phyloP scores from a whole-genome alignment of 2,888 invertebrate genomes.

The Lasioglossum morio region DNA sequence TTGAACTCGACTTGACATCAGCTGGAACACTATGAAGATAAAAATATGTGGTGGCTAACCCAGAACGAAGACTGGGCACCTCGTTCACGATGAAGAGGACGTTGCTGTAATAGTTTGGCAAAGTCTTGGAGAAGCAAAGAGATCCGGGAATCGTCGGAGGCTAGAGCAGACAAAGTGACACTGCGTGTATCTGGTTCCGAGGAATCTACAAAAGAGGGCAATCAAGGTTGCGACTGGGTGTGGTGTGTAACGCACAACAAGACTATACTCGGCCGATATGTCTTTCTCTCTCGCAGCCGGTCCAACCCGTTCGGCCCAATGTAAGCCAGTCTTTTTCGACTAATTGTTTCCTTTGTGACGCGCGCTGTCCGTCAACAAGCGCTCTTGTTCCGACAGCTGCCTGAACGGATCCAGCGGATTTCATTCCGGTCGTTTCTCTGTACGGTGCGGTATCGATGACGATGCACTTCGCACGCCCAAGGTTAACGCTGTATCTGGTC shows the following conservation, averaged over 20 bases:
- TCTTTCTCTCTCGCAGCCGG: conserved; percentile 35
- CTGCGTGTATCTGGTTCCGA: conserved; percentile 71
- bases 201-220: conserved; percentile 73
- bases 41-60: too few species aligned
- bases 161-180: conserved; percentile 71
- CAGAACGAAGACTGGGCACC: too few species aligned
- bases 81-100: too few species aligned
- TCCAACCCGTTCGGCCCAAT: conserved; percentile 61
- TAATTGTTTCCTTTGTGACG: conserved; percentile 53
- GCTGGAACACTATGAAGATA: too few species aligned
- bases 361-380: conserved; percentile 34
- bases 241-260: conserved; percentile 54
- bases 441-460: conserved; percentile 3
- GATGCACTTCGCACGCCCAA: conserved; percentile 19
- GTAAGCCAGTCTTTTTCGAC: conserved; percentile 54
- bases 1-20: too few species aligned
- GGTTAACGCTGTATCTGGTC: conserved; percentile 16
- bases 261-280: background rate
- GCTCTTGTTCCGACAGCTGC: conserved; percentile 41
- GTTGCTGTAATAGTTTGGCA: too few species aligned
- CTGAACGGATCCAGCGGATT: conserved; percentile 6
- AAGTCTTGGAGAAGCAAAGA: too few species aligned
- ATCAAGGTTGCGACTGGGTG: conserved; percentile 73
- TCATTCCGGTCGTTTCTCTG: conserved; percentile 27
- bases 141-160: background rate